Evolutionary conservation across 1,140 invertebrate genomes (phyloP).

Genomic region (Scaptomyza montana): DNA sequence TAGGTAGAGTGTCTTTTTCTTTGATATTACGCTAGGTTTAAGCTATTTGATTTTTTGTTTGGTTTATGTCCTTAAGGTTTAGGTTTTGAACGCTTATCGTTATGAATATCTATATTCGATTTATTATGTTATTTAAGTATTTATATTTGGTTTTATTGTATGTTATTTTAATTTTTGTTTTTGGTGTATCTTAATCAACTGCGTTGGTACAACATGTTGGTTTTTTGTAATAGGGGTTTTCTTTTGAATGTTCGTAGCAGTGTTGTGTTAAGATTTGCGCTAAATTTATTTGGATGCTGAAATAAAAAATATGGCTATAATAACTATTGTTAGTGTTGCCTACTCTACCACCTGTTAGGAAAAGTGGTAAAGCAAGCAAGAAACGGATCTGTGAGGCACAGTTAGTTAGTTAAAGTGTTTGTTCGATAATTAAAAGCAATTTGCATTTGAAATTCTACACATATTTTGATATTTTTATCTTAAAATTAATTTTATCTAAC

Average conservation of each 20-base stretch:
- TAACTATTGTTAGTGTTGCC: background rate
- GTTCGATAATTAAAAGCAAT: background rate
- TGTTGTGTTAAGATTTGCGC: conserved; percentile 67
- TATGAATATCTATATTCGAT: conserved; percentile 60
- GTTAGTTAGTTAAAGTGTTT: background rate
- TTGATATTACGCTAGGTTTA: conserved; percentile 47
- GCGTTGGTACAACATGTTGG: conserved; percentile 75
- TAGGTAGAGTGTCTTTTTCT: conserved; percentile 57
- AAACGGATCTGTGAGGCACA: background rate
- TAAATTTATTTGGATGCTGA: conserved; percentile 65
- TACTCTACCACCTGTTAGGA: conserved; percentile 56
- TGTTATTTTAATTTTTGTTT: conserved; percentile 46
- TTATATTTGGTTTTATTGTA: conserved; percentile 55
- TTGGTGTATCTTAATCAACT: conserved; percentile 78
- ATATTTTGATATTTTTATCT: background rate
- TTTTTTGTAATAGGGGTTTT: conserved; percentile 31
- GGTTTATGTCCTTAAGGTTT: conserved; percentile 54
- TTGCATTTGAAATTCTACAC: background rate
- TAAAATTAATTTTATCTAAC: background rate
- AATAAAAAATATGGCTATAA: conserved; percentile 36
- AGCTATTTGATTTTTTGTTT: conserved; percentile 46
- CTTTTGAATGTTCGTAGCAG: conserved; percentile 69
- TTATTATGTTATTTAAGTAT: conserved; percentile 48
- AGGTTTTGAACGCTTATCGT: conserved; percentile 63
- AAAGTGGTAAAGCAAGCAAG: conserved; percentile 21